phyloP scores from a whole-genome alignment of 2,797 vertebrate species.

The Dromococcyx pavoninus region DNA sequence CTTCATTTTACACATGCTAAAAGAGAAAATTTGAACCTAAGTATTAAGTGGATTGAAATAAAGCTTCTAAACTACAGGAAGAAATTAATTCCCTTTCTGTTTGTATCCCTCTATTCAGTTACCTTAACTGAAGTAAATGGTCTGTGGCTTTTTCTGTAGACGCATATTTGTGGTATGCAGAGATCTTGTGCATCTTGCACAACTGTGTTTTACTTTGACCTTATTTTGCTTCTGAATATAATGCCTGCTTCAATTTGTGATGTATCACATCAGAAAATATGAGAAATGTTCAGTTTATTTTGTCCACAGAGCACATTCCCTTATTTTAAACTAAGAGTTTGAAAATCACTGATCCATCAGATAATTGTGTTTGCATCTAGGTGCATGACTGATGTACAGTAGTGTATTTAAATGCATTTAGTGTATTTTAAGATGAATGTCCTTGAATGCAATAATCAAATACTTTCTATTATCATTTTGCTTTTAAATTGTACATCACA shows the following conservation, averaged over 20 bases:
- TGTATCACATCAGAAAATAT: background rate
- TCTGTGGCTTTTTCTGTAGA: background rate
- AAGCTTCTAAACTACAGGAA: background rate
- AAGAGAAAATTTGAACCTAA: background rate
- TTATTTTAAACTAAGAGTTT: slow-evolving; percentile 29
- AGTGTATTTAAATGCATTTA: background rate
- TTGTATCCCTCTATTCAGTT: background rate
- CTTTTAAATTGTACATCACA: background rate
- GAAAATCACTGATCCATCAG: slow-evolving; percentile 11
- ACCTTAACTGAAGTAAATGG: background rate
- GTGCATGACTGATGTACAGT: background rate
- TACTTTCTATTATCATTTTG: background rate
- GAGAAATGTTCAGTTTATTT: background rate
- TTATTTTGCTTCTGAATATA: slow-evolving; percentile 14
- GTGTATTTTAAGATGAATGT: background rate
- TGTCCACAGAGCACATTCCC: background rate
- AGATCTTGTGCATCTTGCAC: background rate
- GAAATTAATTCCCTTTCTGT: background rate
- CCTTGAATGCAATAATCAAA: background rate
- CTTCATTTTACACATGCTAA: background rate
- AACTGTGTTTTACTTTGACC: background rate
- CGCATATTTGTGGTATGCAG: background rate
- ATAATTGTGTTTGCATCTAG: background rate
- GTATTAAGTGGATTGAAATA: background rate
- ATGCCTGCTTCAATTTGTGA: background rate